Evolutionary conservation across 2,888 invertebrate species (phyloP), one percentile per base, ranked within the genome.

Genomic region (Ecliptopera silaceata): DNA sequence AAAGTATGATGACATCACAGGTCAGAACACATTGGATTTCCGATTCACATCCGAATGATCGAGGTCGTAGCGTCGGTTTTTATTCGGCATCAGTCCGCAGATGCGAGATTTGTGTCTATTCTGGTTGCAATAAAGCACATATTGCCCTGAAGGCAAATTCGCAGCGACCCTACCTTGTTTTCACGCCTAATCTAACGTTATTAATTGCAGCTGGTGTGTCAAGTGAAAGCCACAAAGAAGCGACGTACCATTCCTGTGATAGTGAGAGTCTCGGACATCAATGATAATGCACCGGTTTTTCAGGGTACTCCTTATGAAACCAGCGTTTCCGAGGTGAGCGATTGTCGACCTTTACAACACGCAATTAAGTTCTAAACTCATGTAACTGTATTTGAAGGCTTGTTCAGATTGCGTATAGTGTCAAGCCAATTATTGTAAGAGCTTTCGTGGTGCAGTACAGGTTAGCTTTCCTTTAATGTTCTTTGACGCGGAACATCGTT

Each of bases 201-300:
- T 70, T 67, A 68, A 73, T 92, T 92, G 57, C 92, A 97, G 97
- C 91, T 97, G 82, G 95, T 95, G 65, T 97, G 97, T 82, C 95
- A 96, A 65, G 94, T 96, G 70, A 94, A 94, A 87, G 92, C 95
- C 47, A 95, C 96, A 41, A 94, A 94, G 83, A 96, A 96, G 81
- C 95, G 95, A 80, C 93, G 96, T 65, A 96, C 95, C 62, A 96
- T 97, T 82, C 97, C 97, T 54, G 95, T 97, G 70, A 97, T 97
- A 79, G 97, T 97, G 66, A 93, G 97, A 86, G 96, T 97, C 71
- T 96, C 96, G 32, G 97, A 97, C 88, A 94, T 97, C 80, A 97
- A 97, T 80, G 97, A 97, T 86, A 97, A 97, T 86, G 94, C 95
- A 49, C 97, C 97, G 22, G 92, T 94, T 74, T 97, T 97, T 86